Conservation (phyloP, 2,888 invertebrate genomes). For the Ecdyonurus torrentis region DNA sequence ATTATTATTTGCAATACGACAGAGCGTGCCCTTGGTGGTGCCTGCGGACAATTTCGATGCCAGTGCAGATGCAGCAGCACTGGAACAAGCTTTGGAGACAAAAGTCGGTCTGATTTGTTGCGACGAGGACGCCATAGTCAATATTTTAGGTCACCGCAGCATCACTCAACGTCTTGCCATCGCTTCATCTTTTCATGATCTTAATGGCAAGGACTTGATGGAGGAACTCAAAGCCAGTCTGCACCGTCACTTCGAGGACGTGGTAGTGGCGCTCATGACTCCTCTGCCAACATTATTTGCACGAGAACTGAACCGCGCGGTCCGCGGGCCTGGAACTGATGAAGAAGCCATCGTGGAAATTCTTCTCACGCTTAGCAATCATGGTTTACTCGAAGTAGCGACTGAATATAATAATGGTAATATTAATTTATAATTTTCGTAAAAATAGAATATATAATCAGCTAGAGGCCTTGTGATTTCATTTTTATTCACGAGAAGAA, state of each 20-base stretch:
- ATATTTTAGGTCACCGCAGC: slow-evolving; percentile 31
- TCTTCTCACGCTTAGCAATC: slow-evolving; percentile 27
- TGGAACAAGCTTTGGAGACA: slow-evolving; percentile 27
- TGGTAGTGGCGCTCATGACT: slow-evolving; percentile 27
- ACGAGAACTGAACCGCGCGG: slow-evolving; percentile 27
- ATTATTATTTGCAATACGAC: too few relatives aligned
- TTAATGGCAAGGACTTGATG: slow-evolving; percentile 29
- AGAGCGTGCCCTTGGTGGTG: slow-evolving; percentile 18
- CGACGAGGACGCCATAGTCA: slow-evolving; percentile 32
- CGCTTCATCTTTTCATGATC: slow-evolving; percentile 30
- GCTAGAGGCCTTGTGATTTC: too few relatives aligned
- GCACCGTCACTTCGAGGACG: slow-evolving; percentile 29
- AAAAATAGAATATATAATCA: too few relatives aligned
- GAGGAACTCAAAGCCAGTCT: slow-evolving; percentile 21
- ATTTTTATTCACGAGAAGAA: too few relatives aligned
- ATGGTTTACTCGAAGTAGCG: slow-evolving; percentile 18
- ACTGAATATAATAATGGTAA: slow-evolving; percentile 40
- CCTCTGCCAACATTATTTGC: slow-evolving; percentile 27
- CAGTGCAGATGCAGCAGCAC: slow-evolving; percentile 22
- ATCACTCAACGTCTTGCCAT: slow-evolving; percentile 34
- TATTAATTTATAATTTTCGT: background rate
- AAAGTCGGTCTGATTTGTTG: slow-evolving; percentile 27
- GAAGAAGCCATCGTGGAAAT: slow-evolving; percentile 27
- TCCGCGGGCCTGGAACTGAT: slow-evolving; percentile 27
- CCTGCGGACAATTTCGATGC: slow-evolving; percentile 22